A percentile compares a stretch with the other conserved stretches of the same genome.
Evolutionary conservation across 2,888 invertebrate species (phyloP).

Genomic region (Oligia strigilis): DNA sequence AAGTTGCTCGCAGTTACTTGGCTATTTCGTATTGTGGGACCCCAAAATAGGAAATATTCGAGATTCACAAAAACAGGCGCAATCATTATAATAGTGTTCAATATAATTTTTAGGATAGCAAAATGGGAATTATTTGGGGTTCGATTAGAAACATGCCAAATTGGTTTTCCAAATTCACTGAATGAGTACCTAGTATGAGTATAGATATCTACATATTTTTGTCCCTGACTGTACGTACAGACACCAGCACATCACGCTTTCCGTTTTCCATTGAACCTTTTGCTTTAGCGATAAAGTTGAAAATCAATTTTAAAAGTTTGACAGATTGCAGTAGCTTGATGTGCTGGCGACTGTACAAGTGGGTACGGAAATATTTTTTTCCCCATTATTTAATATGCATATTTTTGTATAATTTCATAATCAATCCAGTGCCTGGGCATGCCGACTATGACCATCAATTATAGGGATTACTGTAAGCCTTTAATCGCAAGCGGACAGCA

Average conservation of each 20-base stretch:
- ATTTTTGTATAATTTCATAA: conserved; percentile 68
- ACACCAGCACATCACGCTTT: too few relatives aligned
- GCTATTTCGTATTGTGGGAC: not conserved
- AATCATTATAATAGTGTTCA: not conserved
- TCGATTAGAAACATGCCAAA: not conserved
- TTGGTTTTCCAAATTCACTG: not conserved
- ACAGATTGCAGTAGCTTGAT: too few relatives aligned
- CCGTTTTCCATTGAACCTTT: too few relatives aligned
- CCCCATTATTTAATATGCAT: conserved; percentile 68
- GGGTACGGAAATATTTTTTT: conserved; percentile 58
- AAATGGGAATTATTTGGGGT: not conserved
- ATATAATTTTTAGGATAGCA: not conserved
- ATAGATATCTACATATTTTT: too few relatives aligned
- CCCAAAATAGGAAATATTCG: not conserved
- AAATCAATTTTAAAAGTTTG: too few relatives aligned
- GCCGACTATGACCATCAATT: conserved; percentile 63
- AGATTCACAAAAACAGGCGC: not conserved
- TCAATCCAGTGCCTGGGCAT: conserved; percentile 58
- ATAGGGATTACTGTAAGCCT: conserved; percentile 57
- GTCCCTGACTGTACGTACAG: conserved; percentile 17
- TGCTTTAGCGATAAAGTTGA: too few relatives aligned
- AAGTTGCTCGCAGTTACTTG: too few relatives aligned
- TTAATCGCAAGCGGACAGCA: conserved; percentile 54
- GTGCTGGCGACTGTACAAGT: conserved; percentile 18
- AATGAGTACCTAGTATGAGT: not conserved